A percentile compares a stretch with the other conserved stretches of the same genome.
phyloP scores from a whole-genome alignment of 1,140 invertebrate species.

The Schmidtea mediterranea region DNA sequence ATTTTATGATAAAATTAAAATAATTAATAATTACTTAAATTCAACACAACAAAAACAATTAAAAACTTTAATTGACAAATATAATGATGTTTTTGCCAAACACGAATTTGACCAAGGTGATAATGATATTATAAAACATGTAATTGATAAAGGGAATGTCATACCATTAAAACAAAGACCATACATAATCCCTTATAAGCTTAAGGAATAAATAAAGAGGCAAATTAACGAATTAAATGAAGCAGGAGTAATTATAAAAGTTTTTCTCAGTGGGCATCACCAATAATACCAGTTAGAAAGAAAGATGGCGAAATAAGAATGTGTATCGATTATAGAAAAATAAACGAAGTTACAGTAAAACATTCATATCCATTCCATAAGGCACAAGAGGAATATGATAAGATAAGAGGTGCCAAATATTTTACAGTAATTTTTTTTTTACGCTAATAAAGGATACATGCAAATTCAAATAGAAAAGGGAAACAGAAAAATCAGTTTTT shows the following conservation, averaged over 20 bases:
- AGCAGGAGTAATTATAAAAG: constrained; percentile 8
- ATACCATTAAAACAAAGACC: constrained; percentile 10
- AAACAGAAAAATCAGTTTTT: constrained; percentile 9
- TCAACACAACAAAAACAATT: too few species aligned
- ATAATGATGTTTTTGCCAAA: constrained; percentile 5
- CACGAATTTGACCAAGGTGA: constrained; percentile 9
- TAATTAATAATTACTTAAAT: too few species aligned
- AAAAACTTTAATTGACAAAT: constrained; percentile 4
- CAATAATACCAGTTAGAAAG: constrained; percentile 9
- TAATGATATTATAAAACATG: constrained; percentile 12
- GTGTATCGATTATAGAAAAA: constrained; percentile 10
- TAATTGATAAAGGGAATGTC: constrained; percentile 13
- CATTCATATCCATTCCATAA: constrained; percentile 8
- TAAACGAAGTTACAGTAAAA: constrained; percentile 7
- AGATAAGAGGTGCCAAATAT: constrained; percentile 6
- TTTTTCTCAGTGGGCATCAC: constrained; percentile 11
- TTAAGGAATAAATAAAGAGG: constrained; percentile 3
- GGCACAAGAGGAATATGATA: constrained; percentile 8
- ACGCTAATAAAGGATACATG: constrained; percentile 7
- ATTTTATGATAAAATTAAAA: too few species aligned
- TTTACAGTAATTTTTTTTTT: constrained; percentile 8
- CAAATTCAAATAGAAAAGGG: constrained; percentile 7
- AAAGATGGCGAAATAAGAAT: constrained; percentile 9
- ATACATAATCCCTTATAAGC: constrained; percentile 2
- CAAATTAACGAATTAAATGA: constrained; percentile 6